These are phyloP conservation scores for Clarias laeviceps DNA, from an alignment of 2,797 vertebrate species.

Conservation along the genomic window DNA sequence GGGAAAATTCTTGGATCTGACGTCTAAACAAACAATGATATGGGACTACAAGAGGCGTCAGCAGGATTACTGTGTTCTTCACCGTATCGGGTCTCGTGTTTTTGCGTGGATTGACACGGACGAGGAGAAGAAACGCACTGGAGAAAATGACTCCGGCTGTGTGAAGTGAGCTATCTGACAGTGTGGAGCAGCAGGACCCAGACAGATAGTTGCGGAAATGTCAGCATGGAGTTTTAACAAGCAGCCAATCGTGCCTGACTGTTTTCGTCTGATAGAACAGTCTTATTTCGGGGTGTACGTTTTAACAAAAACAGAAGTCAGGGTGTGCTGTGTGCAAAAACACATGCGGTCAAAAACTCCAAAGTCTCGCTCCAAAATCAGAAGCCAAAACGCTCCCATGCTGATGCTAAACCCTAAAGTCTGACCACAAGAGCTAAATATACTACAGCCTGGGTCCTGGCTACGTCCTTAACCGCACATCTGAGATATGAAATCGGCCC, in stretches of 20 bases:
- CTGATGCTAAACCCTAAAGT: constrained; percentile 46
- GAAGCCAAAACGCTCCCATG: constrained; percentile 18
- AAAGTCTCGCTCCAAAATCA: constrained; percentile 23
- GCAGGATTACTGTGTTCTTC: background rate
- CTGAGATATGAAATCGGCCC: constrained; percentile 36
- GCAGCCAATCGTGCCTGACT: constrained; percentile 10
- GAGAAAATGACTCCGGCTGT: background rate
- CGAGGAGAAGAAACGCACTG: background rate
- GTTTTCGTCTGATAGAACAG: constrained; percentile 21
- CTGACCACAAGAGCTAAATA: constrained; percentile 52
- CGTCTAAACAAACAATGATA: background rate
- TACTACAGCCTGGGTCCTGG: constrained; percentile 24
- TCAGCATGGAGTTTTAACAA: constrained; percentile 11
- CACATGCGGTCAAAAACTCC: background rate
- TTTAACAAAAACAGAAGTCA: constrained; percentile 15
- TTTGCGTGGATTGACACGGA: background rate
- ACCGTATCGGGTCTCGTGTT: constrained; percentile 2
- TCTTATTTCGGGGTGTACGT: constrained; percentile 36
- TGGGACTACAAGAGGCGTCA: background rate
- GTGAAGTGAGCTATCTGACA: background rate
- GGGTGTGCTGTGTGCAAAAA: constrained; percentile 19
- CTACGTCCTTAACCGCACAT: constrained; percentile 30
- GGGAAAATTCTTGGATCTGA: background rate
- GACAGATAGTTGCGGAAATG: background rate
- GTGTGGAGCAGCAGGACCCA: background rate